Evolutionary conservation across 2,888 invertebrate genomes (phyloP), one percentile per base, ranked within the genome.

Genomic region (Ophonus ardosiacus): DNA sequence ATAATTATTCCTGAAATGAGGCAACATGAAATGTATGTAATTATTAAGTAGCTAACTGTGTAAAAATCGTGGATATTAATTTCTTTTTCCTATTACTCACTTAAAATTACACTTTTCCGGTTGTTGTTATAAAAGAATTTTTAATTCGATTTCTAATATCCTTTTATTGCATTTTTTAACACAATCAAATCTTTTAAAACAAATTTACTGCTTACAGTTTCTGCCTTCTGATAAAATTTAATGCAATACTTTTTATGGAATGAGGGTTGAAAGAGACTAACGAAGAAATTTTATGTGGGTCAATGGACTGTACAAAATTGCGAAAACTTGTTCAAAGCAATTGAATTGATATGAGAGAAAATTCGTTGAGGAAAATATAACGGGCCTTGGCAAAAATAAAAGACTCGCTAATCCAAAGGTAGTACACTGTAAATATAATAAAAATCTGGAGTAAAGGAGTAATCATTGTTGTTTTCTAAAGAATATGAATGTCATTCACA

Each of bases 1-100:
- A 15, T 68, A 68, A 68, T 68, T 68, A 68, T 68, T n/a, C 24
- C 68, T 68, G n/a, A 68, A 68, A 68, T 68, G 68, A 68, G 68
- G 38, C 31, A 68, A 15, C 31, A 38, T 31, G 38, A 31, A 68
- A 38, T 24, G 68, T 68, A 38, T 31, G 68, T 38, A 38, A 68
- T 68, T 68, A 68, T 38, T 38, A 68, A 68, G 38, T 68, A 38
- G 68, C 24, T 68, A 68, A 68, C 31, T 68, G 63, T 63, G 38
- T 68, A 68, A 68, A 68, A 68, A 38, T 38, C 15, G 31, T 38
- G 68, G 68, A 68, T 68, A 68, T 38, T 68, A 68, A 68, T 31
- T 38, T 15, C 68, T 68, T 31, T 68, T 68, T 68, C 38, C 68
- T 68, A 31, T 38, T 13, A 38, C 15, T 31, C 68, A 31, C 31